Evolutionary conservation across 2,888 invertebrate species (phyloP), one percentile per base, ranked within the genome.

Genomic region (Nebria salina): DNA sequence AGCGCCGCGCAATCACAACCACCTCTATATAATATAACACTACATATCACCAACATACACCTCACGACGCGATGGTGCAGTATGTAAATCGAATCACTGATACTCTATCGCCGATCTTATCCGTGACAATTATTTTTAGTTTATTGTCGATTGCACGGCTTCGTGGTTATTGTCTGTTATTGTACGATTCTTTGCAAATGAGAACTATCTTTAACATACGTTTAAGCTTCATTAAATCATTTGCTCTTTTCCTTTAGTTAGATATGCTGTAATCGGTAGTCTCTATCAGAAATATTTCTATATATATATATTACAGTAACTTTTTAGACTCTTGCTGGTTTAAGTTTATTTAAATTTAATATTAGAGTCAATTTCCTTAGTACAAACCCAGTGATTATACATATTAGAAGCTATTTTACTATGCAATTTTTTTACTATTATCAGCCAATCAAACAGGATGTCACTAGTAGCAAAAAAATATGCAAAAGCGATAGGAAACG

Each of bases 81-180:
- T 88, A 88, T 88, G 88, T 87, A 88, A 88, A 88, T 88, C 87
- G 87, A 85, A 85, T 85, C 86, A 86, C 86, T 85, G 86, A 85
- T 64, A 11, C 34, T 82, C 84, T 85, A 84, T 85, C 85, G 85
- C 85, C 86, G 87, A 88, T 88, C 88, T 88, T 88, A 88, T 88
- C 87, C 86, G 81, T 85, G 87, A 87, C 88, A 88, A 88, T 88
- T 88, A 88, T 88, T 88, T 86, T 86, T 86, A 86, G 86, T 88
- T 88, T 88, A 88, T 86, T 86, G 85, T 86, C 84, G 84, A 76
- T 76, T 34, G 66, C 13, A 65, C 4, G 26, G 41, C 68, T 34
- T 42, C 68, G 66, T 15, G 6, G 76, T 76, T 66, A 66, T 76
- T 76, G 76, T 76, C 25, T 65, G 76, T 65, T 20, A 20, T 20